Base-by-base conservation (phyloP, 2,888 invertebrate species). In the Atethmia centrago region DNA sequence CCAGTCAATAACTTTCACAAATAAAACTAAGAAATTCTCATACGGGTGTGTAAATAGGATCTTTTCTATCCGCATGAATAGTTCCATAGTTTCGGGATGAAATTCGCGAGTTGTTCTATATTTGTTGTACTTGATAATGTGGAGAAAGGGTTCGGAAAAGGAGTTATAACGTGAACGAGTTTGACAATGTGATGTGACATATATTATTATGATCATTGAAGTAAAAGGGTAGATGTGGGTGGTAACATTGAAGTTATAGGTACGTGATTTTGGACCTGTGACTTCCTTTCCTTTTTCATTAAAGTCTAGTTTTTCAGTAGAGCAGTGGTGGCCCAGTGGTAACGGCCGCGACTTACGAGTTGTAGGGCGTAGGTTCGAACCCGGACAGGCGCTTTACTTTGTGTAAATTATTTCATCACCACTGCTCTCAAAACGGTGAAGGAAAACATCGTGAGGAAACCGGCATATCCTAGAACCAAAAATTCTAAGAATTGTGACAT, bases 31-130 rank as follows among this genome's bases (percentile, higher is more conserved):
- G 49, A 47, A 31, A 72, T 59, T 59, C 31, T 36, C 10, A 74
- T 74, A 79, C 21, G 71, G 68, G 68, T 49, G 69, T 65, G 70
- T 68, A 61, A 68, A 83, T 68, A 83, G 16, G 28, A 65, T 62
- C 47, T 19, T 53, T 16, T 10, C n/a, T 10, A 10, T 42, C 21
- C 51, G 61, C 68, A 71, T 71, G 74, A 74, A 74, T 68, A 61
- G 55, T 65, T 83, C 59, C 71, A 71, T 79, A 82, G 81, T 83
- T 71, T 74, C 40, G 5, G 42, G 14, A 72, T 28, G 56, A 68
- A 45, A 58, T 74, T 65, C 65, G 16, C 40, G 55, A 79, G 58
- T 71, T 67, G 28, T 2, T 53, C 31, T 31, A 16, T 63, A 58
- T 64, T 62, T 72, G 56, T 83, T 71, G 73, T 49, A 79, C 45